phyloP scores from a whole-genome alignment of 37 sponge, comb jelly and placozoan genomes.

The Spongia lamella region DNA sequence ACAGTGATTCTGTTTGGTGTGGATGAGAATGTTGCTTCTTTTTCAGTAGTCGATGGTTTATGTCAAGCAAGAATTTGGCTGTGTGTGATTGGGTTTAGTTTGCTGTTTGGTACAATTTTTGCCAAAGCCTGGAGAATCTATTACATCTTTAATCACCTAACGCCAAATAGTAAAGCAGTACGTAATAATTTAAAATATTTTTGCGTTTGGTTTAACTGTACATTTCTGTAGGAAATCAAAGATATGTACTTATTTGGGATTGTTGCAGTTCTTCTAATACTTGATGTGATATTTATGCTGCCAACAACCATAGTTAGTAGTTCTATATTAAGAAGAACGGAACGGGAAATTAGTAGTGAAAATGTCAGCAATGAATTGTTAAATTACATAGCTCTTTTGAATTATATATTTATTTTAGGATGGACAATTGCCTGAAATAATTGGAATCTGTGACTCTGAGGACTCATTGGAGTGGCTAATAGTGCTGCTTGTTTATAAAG shows the following conservation, averaged over 20 bases:
- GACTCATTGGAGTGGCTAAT: conserved; percentile 15
- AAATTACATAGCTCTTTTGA: no score
- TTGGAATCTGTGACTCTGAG: conserved; percentile 18
- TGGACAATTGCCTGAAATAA: conserved; percentile 19
- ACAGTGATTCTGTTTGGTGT: conserved; percentile 57
- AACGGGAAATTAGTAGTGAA: no score
- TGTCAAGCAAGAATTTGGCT: conserved; percentile 56
- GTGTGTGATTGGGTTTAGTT: conserved; percentile 52
- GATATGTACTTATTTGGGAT: no score
- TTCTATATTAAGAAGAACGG: no score
- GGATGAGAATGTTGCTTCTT: conserved; percentile 7
- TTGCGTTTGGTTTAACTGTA: no score
- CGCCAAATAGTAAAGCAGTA: no score
- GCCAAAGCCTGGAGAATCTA: conserved; percentile 67
- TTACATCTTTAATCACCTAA: conserved; percentile 56
- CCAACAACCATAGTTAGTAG: no score
- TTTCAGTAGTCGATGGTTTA: neutral
- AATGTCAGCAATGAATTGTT: no score
- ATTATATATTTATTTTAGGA: conserved; percentile 6
- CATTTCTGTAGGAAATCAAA: no score
- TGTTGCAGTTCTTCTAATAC: no score
- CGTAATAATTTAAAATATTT: no score
- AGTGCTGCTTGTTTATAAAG: conserved; percentile 66
- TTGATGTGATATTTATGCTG: no score
- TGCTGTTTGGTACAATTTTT: conserved; percentile 66